Evolutionary conservation across 2,797 vertebrate species (phyloP).

Genomic region (Macropodus opercularis): DNA sequence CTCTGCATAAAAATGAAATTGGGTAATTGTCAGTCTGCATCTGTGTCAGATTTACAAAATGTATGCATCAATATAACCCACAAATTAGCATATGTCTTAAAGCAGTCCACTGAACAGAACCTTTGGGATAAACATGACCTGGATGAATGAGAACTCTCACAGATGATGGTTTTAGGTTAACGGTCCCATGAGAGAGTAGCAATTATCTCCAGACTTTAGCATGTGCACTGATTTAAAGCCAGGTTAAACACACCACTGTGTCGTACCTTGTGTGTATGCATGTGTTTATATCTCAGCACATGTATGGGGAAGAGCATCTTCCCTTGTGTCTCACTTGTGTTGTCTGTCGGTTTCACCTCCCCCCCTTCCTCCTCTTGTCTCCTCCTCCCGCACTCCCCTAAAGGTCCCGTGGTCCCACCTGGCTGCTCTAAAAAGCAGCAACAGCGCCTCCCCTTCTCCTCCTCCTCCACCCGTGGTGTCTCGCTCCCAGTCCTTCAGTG

Average conservation of each 20-base stretch:
- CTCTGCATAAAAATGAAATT: too few relatives aligned
- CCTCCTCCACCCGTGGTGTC: slow-evolving; percentile 80
- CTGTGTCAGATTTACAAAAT: too few relatives aligned
- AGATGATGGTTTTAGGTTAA: too few relatives aligned
- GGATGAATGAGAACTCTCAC: too few relatives aligned
- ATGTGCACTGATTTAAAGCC: background rate
- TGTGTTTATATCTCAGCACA: slow-evolving; percentile 42
- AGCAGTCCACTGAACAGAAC: too few relatives aligned
- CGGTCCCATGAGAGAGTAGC: too few relatives aligned
- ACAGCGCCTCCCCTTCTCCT: slow-evolving; percentile 69
- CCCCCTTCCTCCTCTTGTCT: slow-evolving; percentile 49
- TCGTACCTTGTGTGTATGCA: slow-evolving; percentile 34
- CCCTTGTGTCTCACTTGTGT: slow-evolving; percentile 84
- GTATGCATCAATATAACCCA: too few relatives aligned
- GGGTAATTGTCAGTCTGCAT: too few relatives aligned
- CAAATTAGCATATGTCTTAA: too few relatives aligned
- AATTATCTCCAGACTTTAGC: too few relatives aligned
- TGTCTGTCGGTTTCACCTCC: slow-evolving; percentile 84
- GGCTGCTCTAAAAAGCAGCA: slow-evolving; percentile 90
- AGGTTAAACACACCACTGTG: slow-evolving; percentile 13
- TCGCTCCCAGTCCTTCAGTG: slow-evolving; percentile 92
- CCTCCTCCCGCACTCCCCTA: slow-evolving; percentile 36
- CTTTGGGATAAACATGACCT: too few relatives aligned
- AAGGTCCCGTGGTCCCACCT: slow-evolving; percentile 91
- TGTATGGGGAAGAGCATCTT: slow-evolving; percentile 66